A percentile compares a stretch with the other conserved stretches of the same genome.
phyloP scores from a whole-genome alignment of 2,113 vertebrate species.

The Taurulus bubalis region DNA sequence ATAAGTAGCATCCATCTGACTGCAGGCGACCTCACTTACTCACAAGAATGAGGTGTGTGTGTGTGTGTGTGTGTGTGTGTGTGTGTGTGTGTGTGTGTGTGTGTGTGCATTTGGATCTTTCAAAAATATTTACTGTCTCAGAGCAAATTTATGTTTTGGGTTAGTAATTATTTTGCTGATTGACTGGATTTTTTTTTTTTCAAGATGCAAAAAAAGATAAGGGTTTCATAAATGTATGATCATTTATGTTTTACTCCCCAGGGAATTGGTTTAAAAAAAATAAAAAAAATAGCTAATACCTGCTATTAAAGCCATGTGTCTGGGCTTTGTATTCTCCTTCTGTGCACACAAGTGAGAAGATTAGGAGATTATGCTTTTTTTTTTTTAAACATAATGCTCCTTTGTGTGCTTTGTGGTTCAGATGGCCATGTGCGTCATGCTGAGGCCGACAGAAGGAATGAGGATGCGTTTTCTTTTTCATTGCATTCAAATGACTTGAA shows the following conservation, averaged over 20 bases:
- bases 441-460: neutral
- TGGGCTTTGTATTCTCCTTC: slow-evolving; percentile 19
- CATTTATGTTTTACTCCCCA: neutral
- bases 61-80: neutral
- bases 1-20: neutral
- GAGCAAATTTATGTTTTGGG: neutral
- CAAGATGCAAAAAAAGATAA: no score
- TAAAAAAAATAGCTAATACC: neutral
- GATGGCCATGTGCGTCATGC: neutral
- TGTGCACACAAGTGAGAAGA: slow-evolving; percentile 20
- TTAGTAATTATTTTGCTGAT: no score
- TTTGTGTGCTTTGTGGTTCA: neutral
- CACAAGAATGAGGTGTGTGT: neutral
- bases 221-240: neutral
- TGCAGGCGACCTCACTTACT: neutral
- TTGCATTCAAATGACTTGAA: neutral
- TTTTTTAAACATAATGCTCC: neutral
- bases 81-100: neutral
- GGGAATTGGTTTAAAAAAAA: neutral
- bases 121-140: neutral
- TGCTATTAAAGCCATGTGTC: neutral
- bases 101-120: neutral
- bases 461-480: neutral
- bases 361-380: slow-evolving; percentile 43
- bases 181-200: no score